Evolutionary conservation across 2,888 invertebrate genomes (phyloP).

Genomic region (Flexamia atlantica): DNA sequence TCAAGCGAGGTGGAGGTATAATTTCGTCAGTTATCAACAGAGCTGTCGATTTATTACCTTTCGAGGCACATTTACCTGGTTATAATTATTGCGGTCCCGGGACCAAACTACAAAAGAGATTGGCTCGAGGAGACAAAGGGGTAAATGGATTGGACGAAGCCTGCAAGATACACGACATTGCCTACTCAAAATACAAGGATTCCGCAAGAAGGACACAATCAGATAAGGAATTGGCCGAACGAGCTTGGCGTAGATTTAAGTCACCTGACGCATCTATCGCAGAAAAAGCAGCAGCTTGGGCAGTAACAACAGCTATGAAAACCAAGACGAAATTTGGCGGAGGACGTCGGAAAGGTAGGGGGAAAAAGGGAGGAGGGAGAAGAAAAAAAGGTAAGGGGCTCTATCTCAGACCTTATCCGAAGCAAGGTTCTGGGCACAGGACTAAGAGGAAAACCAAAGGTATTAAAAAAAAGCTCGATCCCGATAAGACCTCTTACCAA

Average conservation of each 20-base stretch:
- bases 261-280: slow-evolving; percentile 58
- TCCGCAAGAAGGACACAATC: too few species aligned
- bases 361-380: slow-evolving; percentile 46
- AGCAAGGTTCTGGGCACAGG: background rate
- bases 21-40: slow-evolving; percentile 48
- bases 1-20: background rate
- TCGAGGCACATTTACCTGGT: slow-evolving; percentile 65
- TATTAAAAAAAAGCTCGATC: too few species aligned
- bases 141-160: slow-evolving; percentile 66
- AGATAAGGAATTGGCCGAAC: too few species aligned
- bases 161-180: slow-evolving; percentile 65
- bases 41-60: slow-evolving; percentile 38
- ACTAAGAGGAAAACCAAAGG: too few species aligned
- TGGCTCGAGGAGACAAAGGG: slow-evolving; percentile 49
- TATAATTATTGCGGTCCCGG: slow-evolving; percentile 64
- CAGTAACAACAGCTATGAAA: slow-evolving; percentile 66
- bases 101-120: slow-evolving; percentile 61
- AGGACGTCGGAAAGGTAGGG: background rate
- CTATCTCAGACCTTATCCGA: too few species aligned
- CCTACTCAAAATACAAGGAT: slow-evolving; percentile 58
- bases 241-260: slow-evolving; percentile 63
- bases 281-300: too few species aligned
- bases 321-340: slow-evolving; percentile 62
- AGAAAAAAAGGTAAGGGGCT: too few species aligned
- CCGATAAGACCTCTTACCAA: too few species aligned